These are phyloP conservation scores for Rousettus leschenaultii DNA, from an alignment of 2,113 vertebrate genomes.

Conservation along the genomic window DNA sequence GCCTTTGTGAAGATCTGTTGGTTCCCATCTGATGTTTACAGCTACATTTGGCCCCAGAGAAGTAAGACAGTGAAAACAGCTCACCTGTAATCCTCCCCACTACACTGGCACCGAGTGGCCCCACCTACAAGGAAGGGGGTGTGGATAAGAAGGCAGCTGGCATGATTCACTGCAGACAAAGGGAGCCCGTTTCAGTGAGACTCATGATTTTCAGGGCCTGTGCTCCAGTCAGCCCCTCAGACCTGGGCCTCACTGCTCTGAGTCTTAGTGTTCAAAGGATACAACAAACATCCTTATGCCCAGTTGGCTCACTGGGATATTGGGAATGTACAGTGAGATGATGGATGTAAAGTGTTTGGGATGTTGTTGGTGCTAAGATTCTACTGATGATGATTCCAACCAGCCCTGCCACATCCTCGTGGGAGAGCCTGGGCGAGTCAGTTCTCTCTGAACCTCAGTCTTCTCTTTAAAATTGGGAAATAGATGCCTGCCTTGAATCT, in stretches of 20 bases:
- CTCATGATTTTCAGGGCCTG: neutral
- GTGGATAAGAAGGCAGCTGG: no score
- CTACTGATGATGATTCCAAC: accelerated
- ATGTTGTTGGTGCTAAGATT: neutral
- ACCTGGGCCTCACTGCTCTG: neutral
- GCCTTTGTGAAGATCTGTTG: neutral
- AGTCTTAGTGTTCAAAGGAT: neutral
- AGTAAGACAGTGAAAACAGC: neutral
- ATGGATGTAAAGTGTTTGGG: accelerated
- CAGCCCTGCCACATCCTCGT: neutral
- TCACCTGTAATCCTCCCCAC: neutral
- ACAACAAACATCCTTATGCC: accelerated
- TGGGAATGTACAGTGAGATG: neutral
- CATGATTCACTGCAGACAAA: neutral
- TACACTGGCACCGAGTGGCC: accelerated
- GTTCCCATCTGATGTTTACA: neutral
- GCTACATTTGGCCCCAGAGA: neutral
- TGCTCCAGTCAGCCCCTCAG: neutral
- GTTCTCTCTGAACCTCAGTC: neutral
- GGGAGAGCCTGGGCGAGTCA: accelerated
- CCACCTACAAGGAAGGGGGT: neutral
- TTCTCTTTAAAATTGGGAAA: neutral
- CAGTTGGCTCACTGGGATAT: neutral
- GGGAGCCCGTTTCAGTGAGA: accelerated
- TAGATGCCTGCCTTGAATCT: neutral